phyloP scores from a whole-genome alignment of 2,797 vertebrate species.

The Euphonia xanthogaster region DNA sequence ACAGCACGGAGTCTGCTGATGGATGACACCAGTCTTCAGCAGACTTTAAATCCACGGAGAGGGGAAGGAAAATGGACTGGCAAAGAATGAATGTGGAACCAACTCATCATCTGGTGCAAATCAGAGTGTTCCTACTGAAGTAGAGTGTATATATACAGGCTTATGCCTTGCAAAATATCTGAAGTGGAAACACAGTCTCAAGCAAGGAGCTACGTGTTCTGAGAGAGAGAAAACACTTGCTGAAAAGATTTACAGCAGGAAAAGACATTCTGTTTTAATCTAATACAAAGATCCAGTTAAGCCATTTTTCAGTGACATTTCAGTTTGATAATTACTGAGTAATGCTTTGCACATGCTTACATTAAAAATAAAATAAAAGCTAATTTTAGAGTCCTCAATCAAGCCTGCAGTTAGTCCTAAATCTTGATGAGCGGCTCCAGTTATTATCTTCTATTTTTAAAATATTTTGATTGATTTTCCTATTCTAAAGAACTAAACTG shows the following conservation, averaged over 20 bases:
- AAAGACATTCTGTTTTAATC: background rate
- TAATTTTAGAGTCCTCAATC: slow-evolving; percentile 45
- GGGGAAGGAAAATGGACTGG: background rate
- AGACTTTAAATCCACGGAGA: background rate
- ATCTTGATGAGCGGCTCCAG: slow-evolving; percentile 38
- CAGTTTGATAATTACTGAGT: background rate
- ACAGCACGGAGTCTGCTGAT: background rate
- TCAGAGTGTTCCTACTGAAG: background rate
- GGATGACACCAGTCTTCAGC: background rate
- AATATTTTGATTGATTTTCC: slow-evolving; percentile 65
- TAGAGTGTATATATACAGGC: background rate
- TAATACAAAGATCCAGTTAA: slow-evolving; percentile 1
- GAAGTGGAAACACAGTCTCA: background rate
- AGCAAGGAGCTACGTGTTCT: background rate
- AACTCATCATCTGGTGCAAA: background rate
- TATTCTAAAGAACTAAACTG: slow-evolving; percentile 36
- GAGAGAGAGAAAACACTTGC: background rate
- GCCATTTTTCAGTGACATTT: slow-evolving; percentile 15
- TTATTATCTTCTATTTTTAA: slow-evolving; percentile 62
- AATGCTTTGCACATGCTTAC: slow-evolving; percentile 22
- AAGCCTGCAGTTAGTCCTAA: slow-evolving; percentile 24
- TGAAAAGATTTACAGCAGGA: background rate
- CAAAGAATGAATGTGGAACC: background rate
- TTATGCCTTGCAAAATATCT: background rate
- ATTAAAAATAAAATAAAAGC: slow-evolving; percentile 41